Percentiles rank a stretch among this genome's conserved stretches.
phyloP scores from a whole-genome alignment of 2,888 invertebrate genomes.

The Cephalotes varians region DNA sequence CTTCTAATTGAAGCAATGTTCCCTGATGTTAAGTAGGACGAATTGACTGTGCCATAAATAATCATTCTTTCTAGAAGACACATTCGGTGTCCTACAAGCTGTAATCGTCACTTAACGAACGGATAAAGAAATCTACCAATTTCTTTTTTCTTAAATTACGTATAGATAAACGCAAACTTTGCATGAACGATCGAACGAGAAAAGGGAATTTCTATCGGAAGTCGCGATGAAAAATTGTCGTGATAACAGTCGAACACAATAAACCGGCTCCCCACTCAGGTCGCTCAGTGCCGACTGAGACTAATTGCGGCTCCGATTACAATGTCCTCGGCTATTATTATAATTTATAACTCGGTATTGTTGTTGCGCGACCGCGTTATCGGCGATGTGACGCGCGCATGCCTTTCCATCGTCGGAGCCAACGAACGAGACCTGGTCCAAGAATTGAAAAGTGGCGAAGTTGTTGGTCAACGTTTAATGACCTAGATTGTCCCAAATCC shows the following conservation, averaged over 20 bases:
- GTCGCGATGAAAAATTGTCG: constrained; percentile 67
- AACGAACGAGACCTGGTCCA: constrained; percentile 19
- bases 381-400: constrained; percentile 50
- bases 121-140: constrained; percentile 10
- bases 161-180: constrained; percentile 34
- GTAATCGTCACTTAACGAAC: constrained; percentile 18
- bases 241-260: constrained; percentile 74
- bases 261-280: constrained; percentile 64
- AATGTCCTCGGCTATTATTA: constrained; percentile 78
- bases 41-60: background rate
- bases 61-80: constrained; percentile 9
- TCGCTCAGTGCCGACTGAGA: constrained; percentile 77
- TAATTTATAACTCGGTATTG: constrained; percentile 75
- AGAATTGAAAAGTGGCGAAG: background rate
- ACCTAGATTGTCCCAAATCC: background rate
- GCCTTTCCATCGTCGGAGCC: constrained; percentile 26
- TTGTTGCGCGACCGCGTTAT: constrained; percentile 57
- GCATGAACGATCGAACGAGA: constrained; percentile 41
- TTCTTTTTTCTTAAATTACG: constrained; percentile 20
- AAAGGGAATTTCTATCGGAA: constrained; percentile 61
- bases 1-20: background rate
- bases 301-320: constrained; percentile 81
- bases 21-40: background rate
- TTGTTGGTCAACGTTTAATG: background rate
- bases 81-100: constrained; percentile 32